These are phyloP conservation scores for Dromococcyx pavoninus DNA, from an alignment of 2,797 vertebrate genomes.

Conservation along the genomic window DNA sequence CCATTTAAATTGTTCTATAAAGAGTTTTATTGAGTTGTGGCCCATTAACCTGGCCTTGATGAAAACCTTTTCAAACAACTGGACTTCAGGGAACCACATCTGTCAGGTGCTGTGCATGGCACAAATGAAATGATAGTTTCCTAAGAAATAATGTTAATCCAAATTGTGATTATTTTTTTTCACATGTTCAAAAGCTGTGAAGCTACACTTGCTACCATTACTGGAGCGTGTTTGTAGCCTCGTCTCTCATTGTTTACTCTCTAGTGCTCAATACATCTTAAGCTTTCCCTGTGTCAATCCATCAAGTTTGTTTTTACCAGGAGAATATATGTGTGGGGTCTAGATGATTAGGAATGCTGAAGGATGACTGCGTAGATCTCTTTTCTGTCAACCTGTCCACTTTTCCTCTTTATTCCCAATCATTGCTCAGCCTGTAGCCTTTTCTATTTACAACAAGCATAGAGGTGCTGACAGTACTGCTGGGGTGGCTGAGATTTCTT, in stretches of 20 bases:
- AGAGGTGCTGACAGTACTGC: not conserved
- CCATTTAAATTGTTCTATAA: slow-evolving; percentile 52
- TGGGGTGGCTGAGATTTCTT: not conserved
- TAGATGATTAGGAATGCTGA: not conserved
- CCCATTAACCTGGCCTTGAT: slow-evolving; percentile 49
- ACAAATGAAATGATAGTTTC: not conserved
- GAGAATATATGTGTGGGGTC: not conserved
- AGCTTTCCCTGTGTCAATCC: not conserved
- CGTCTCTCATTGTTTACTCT: not conserved
- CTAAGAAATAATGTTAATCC: not conserved
- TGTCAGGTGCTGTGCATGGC: not conserved
- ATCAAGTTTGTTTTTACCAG: not conserved
- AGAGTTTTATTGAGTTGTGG: slow-evolving; percentile 51
- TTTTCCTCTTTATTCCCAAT: not conserved
- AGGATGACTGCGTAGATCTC: not conserved
- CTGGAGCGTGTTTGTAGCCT: not conserved
- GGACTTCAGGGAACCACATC: not conserved
- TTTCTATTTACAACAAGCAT: not conserved
- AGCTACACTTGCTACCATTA: not conserved
- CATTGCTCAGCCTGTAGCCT: not conserved
- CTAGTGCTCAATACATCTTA: not conserved
- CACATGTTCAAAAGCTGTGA: not conserved
- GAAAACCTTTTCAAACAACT: slow-evolving; percentile 27
- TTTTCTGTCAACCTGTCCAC: not conserved
- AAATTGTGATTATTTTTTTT: not conserved